Percentiles rank a stretch among this genome's conserved stretches.
These are phyloP conservation scores for Galerucella nymphaeae DNA, from an alignment of 2,888 invertebrate species.

Conservation along the genomic window DNA sequence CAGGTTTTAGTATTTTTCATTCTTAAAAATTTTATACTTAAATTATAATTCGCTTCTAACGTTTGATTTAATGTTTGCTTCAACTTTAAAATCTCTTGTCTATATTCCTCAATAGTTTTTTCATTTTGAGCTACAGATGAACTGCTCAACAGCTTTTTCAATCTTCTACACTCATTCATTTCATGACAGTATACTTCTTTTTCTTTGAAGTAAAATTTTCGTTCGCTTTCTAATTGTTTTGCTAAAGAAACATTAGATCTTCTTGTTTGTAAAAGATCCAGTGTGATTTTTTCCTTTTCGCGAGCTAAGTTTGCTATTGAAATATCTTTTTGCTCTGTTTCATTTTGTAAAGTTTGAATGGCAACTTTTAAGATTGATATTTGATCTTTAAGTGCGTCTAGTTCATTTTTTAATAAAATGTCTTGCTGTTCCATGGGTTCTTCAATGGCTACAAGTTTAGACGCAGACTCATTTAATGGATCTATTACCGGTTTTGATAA, in stretches of 20 bases:
- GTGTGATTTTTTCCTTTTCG: constrained; percentile 67
- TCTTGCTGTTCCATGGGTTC: constrained; percentile 45
- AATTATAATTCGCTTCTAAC: constrained; percentile 64
- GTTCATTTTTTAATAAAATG: constrained; percentile 52
- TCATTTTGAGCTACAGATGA: constrained; percentile 45
- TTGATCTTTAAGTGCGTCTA: constrained; percentile 60
- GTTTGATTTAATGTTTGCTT: constrained; percentile 61
- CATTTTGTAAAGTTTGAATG: constrained; percentile 64
- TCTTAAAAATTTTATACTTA: constrained; percentile 63
- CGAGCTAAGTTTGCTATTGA: constrained; percentile 65
- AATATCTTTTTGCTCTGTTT: constrained; percentile 66
- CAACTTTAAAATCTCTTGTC: constrained; percentile 60
- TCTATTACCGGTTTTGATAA: constrained; percentile 49
- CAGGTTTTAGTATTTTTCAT: constrained; percentile 63
- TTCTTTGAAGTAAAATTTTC: constrained; percentile 68
- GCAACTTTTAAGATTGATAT: constrained; percentile 65
- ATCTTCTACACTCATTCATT: constrained; percentile 62
- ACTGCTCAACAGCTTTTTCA: constrained; percentile 55
- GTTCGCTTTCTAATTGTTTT: constrained; percentile 69
- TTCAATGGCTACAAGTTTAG: constrained; percentile 29
- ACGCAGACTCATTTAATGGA: constrained; percentile 44
- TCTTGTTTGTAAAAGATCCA: constrained; percentile 66
- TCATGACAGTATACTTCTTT: constrained; percentile 68
- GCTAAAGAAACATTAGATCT: constrained; percentile 66
- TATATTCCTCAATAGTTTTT: constrained; percentile 53